Base-by-base conservation (phyloP, 2,888 invertebrate species). In the Taenaris catops region DNA sequence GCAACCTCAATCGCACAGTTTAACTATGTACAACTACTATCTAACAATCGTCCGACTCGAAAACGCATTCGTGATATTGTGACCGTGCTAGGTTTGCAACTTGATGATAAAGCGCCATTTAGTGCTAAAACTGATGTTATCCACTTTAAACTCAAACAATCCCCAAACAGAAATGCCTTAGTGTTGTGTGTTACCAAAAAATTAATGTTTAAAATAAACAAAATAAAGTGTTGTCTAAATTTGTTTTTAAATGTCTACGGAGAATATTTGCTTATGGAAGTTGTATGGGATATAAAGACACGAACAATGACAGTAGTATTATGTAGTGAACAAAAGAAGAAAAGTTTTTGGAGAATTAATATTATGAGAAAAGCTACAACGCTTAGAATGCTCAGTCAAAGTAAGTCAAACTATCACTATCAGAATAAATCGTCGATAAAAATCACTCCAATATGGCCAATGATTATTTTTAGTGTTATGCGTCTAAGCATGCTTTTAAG, bases 11-110 rank as follows among this genome's bases (percentile, higher is more conserved):
- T 79, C 17, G 64, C 79, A 2, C 78, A 84, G 38, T 76, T 73
- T 36, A 86, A 76, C 51, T 84, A 86, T 48, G 70, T 78, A 3
- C 70, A 76, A 39, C 73, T 83, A 38, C 49, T 84, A 16, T 71
- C 72, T 44, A 75, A 75, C 41, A 62, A 66, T 43, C 63, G 72
- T 16, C 63, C 70, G 1, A 57, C 67, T 1, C 63, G 60, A 34
- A 72, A 64, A 44, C 67, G 73, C 11, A 62, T 76, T n/a, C 66
- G 73, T 44, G 74, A 81, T 38, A 75, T 84, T 28, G 73, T 79
- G 8, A 73, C 68, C 6, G 59, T 83, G 41, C 51, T 84, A 19
- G 80, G 81, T 8, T 53, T 84, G 24, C 80, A 84, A 44, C 65
- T 61, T 6, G 72, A 76, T 37, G 65, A 72, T 45, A 56, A 57